Percentiles rank a stretch among this genome's conserved stretches.
These are phyloP conservation scores for Bathynomus jamesi DNA, from an alignment of 1,140 invertebrate genomes.

Conservation along the genomic window DNA sequence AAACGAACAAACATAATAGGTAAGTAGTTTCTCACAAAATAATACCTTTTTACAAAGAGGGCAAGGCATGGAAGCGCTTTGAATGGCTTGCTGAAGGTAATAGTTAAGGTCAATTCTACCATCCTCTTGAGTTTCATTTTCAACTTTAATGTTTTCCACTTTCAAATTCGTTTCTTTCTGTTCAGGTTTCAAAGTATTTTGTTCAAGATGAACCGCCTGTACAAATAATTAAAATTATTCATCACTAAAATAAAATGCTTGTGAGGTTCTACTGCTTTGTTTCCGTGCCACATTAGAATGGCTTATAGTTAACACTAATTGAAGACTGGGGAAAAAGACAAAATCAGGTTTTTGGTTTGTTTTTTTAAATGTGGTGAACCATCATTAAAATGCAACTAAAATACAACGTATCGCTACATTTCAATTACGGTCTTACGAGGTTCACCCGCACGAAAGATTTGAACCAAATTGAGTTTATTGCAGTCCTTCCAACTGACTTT, in stretches of 20 bases:
- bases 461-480: too few species aligned
- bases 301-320: not conserved
- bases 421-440: too few species aligned
- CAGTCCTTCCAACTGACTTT: too few species aligned
- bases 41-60: constrained; percentile 36
- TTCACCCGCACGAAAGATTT: too few species aligned
- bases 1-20: too few species aligned
- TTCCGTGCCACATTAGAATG: too few species aligned
- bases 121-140: constrained; percentile 2
- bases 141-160: constrained; percentile 7
- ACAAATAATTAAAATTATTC: not conserved
- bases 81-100: constrained; percentile 36
- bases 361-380: too few species aligned
- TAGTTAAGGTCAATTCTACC: constrained; percentile 35
- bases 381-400: too few species aligned
- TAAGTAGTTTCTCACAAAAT: too few species aligned
- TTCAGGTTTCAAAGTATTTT: constrained; percentile 8
- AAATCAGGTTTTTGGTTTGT: too few species aligned
- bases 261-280: too few species aligned
- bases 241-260: not conserved
- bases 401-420: too few species aligned
- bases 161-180: constrained; percentile 18
- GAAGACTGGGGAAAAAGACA: not conserved
- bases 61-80: constrained; percentile 36
- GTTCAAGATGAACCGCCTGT: not conserved